Base-by-base conservation (phyloP, 2,888 invertebrate species). In the Melolontha melolontha region DNA sequence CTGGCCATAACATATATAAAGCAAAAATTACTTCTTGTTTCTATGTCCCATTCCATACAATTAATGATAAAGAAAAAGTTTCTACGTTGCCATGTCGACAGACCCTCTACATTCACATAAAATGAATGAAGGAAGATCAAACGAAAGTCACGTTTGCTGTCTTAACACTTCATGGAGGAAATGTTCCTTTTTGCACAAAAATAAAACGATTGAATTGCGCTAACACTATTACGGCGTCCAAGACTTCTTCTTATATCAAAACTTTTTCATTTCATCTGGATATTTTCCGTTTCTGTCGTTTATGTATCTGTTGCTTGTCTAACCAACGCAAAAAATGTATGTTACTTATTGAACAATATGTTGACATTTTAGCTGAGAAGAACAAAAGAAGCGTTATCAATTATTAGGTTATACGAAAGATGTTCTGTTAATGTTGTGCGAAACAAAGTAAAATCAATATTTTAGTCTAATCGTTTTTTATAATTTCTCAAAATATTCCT, bases 161-260 rank as follows among this genome's bases (percentile, higher is more conserved):
- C 51, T 52, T 52, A 52, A 52, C 51, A 52, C 51, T 52, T 52
- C 51, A 52, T 34, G 51, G 51, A 29, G 29, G 34, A 52, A 52
- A 52, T 52, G 51, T 52, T 52, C 34, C 51, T 52, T 52, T 52
- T 52, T 34, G 34, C 34, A 8, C 17, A 8, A 22, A 49, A 52
- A 52, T 52, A 34, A 52, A 52, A 52, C 14, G 51, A 52, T 52
- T 52, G 29, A 52, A 52, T 52, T 52, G 51, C 51, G 51, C 34
- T 52, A 52, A 34, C 51, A 34, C 29, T 34, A 34, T 52, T 52
- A 52, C 51, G 1, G 44, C 1, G 14, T 47, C 44, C 8, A 5
- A 47, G 17, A 47, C 44, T 47, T 47, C 12, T 14, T 14, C 17
- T 47, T 17, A 47, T 17, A 14, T 8, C 11, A 29, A 22, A 27